A percentile compares a stretch with the other conserved stretches of the same genome.
These are phyloP conservation scores for Enteromius radiatus DNA, from an alignment of 2,797 vertebrate genomes.

Conservation along the genomic window DNA sequence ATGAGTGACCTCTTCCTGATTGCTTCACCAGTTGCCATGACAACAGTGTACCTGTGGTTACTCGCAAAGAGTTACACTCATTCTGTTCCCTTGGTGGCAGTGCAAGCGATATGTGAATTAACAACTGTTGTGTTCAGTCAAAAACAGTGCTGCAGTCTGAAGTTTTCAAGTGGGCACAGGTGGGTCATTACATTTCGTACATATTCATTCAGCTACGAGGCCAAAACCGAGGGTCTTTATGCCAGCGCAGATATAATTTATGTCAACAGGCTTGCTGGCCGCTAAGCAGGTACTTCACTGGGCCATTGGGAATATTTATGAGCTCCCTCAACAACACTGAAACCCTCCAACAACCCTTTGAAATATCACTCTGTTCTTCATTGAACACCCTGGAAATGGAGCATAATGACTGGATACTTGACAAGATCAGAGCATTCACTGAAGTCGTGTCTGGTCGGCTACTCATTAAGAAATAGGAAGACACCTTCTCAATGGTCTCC, in stretches of 20 bases:
- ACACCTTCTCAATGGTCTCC: slow-evolving; percentile 16
- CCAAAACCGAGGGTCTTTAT: slow-evolving; percentile 48
- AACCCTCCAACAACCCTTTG: slow-evolving; percentile 49
- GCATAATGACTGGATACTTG: slow-evolving; percentile 34
- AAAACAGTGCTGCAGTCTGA: background rate
- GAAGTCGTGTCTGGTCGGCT: slow-evolving; percentile 31
- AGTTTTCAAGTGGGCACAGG: slow-evolving; percentile 62
- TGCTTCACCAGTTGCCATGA: slow-evolving; percentile 38
- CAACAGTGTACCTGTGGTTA: slow-evolving; percentile 20
- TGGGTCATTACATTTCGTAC: slow-evolving; percentile 59
- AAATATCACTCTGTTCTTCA: slow-evolving; percentile 43
- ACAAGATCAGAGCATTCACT: slow-evolving; percentile 51
- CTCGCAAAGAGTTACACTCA: background rate
- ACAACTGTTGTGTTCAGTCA: slow-evolving; percentile 6
- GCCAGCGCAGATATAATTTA: slow-evolving; percentile 56
- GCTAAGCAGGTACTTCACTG: slow-evolving; percentile 56
- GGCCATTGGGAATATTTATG: slow-evolving; percentile 63
- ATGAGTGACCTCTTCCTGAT: slow-evolving; percentile 20
- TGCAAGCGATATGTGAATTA: slow-evolving; percentile 2
- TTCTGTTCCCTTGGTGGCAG: slow-evolving; percentile 22
- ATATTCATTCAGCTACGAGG: slow-evolving; percentile 54
- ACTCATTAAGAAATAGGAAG: slow-evolving; percentile 43
- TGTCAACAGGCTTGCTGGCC: slow-evolving; percentile 55
- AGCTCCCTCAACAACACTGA: slow-evolving; percentile 49
- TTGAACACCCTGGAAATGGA: slow-evolving; percentile 37